Evolutionary conservation across 2,888 invertebrate species (phyloP), one percentile per base, ranked within the genome.

Genomic region (Pterostichus madidus): DNA sequence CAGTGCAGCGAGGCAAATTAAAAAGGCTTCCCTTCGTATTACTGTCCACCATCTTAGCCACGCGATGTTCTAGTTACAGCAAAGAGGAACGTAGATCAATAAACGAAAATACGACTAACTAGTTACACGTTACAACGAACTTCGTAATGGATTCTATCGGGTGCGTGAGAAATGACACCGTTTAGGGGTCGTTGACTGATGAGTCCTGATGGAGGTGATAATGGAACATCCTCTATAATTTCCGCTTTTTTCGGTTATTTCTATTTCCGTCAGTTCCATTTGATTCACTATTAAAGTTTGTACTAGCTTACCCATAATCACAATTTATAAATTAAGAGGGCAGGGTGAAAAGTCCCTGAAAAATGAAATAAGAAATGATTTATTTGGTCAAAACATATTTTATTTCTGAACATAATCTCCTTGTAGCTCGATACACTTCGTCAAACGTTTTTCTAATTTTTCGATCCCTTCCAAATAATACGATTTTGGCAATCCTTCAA

Each of bases 1-100:
- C 49, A 64, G 13, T 64, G 6, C 35, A 35, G 35, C 35, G 13
- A 13, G 35, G 35, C 13, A 64, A 64, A 64, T 64, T 64, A 64
- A 64, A 64, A 64, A 64, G 64, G 64, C 64, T 64, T 64, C 64
- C 35, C 64, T 64, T 59, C 24, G 11, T 64, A 64, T 64, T 64
- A 35, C 11, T 64, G 5, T 35, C 64, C 11, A 32, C 49, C 13
- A 49, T 49, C 13, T 39, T 31, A 7, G 17, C 59, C 31, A 59
- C 11, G 11, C 39, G 39, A 39, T 39, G 5, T 39, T 39, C 39
- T 11, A 11, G 31, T 11, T 31, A 64, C 32, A 56, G 56, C 24
- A 17, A 11, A 15, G 56, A 13, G 13, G 52, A 52, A 52, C 13
- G 56, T 3, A 24, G 56, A 64, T 64, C 64, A 32, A 64, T 64